Evolutionary conservation across 2,113 vertebrate species (phyloP).

Genomic region (Caranx melampygus): DNA sequence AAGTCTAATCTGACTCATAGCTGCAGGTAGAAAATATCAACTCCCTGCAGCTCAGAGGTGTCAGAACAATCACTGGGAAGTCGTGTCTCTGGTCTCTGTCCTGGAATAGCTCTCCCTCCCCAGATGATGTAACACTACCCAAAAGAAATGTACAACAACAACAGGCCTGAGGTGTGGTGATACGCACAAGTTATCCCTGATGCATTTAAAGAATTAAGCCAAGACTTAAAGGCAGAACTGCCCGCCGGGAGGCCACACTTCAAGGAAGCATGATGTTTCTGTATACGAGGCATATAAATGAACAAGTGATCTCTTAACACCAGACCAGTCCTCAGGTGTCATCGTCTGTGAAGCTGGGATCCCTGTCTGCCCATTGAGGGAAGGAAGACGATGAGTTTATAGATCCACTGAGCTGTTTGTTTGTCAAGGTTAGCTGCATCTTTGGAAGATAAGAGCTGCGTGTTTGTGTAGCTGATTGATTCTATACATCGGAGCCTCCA

Average conservation of each 20-base stretch:
- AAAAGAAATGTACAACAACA: slow-evolving; percentile 51
- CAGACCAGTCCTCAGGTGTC: background rate
- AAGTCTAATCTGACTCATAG: slow-evolving; percentile 66
- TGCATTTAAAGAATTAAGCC: slow-evolving; percentile 46
- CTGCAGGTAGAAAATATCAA: slow-evolving; percentile 74
- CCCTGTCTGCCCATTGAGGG: background rate
- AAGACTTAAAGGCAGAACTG: slow-evolving; percentile 12
- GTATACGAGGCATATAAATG: slow-evolving; percentile 22
- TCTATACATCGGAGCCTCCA: slow-evolving; percentile 53
- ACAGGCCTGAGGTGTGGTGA: slow-evolving; percentile 27
- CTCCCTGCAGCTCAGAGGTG: slow-evolving; percentile 72
- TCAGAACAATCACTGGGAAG: slow-evolving; percentile 70
- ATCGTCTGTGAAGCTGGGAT: background rate
- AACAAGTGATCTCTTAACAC: slow-evolving; percentile 4
- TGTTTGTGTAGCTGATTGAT: slow-evolving; percentile 70
- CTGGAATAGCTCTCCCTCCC: slow-evolving; percentile 51
- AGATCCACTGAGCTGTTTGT: slow-evolving; percentile 61
- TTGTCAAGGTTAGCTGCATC: slow-evolving; percentile 51
- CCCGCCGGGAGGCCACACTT: slow-evolving; percentile 9
- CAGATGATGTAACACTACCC: slow-evolving; percentile 61
- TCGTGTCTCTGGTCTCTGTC: slow-evolving; percentile 51
- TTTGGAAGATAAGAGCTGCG: slow-evolving; percentile 46
- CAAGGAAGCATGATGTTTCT: slow-evolving; percentile 14
- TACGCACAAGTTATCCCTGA: slow-evolving; percentile 28
- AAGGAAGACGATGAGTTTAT: slow-evolving; percentile 18